Evolutionary conservation across 2,797 vertebrate species (phyloP).

Genomic region (Falco biarmicus): DNA sequence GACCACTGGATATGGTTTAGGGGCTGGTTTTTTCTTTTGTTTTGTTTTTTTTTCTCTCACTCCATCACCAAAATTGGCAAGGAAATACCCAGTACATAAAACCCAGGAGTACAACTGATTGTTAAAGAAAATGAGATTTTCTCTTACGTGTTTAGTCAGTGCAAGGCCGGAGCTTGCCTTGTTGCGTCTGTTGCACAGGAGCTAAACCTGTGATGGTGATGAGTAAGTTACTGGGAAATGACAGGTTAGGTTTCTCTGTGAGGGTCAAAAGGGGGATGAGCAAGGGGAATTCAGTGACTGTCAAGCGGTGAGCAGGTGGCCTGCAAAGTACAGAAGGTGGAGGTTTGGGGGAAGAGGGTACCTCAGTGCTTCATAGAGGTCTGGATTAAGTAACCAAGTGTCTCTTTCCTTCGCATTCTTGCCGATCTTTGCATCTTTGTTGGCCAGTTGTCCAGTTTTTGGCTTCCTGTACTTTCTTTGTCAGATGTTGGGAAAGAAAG

Average conservation of each 20-base stretch:
- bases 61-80: accelerated
- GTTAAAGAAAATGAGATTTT: not conserved
- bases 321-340: not conserved
- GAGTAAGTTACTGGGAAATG: not conserved
- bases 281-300: not conserved
- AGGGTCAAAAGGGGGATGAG: not conserved
- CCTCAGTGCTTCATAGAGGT: not conserved
- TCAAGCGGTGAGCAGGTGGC: not conserved
- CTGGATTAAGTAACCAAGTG: not conserved
- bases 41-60: not conserved
- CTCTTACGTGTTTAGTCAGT: not conserved
- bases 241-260: not conserved
- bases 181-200: too few relatives aligned
- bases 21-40: too few relatives aligned
- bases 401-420: not conserved
- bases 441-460: not conserved
- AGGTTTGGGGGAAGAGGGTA: not conserved
- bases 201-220: not conserved
- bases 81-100: not conserved
- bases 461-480: not conserved
- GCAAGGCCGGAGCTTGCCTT: not conserved
- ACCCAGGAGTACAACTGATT: not conserved
- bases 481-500: not conserved
- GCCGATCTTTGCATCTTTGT: not conserved
- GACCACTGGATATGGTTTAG: not conserved